Conservation (phyloP, 2,888 invertebrate species). For the Troides helena region DNA sequence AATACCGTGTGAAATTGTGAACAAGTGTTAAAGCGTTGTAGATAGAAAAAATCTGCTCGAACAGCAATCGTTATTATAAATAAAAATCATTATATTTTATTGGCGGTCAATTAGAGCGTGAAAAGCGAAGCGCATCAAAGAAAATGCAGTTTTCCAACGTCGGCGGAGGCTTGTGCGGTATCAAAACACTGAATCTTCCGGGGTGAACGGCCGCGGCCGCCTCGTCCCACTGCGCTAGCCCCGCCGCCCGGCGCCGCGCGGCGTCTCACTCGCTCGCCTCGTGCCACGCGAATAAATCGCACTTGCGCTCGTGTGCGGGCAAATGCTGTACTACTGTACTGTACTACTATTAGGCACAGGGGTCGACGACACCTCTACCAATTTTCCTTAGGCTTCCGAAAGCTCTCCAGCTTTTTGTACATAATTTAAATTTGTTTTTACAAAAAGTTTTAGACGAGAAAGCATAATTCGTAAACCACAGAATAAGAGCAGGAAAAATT, state of each 20-base stretch:
- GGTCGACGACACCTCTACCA: slow-evolving; percentile 71
- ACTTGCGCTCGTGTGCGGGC: slow-evolving; percentile 61
- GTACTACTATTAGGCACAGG: slow-evolving; percentile 73
- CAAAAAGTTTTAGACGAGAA: not conserved
- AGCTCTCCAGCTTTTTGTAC: slow-evolving; percentile 20
- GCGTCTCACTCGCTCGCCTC: slow-evolving; percentile 53
- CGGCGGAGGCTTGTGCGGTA: slow-evolving; percentile 71
- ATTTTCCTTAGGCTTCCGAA: slow-evolving; percentile 54
- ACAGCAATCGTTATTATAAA: not conserved
- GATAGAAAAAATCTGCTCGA: too few relatives aligned
- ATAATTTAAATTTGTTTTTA: not conserved
- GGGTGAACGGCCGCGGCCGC: slow-evolving; percentile 72
- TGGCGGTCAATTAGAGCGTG: slow-evolving; percentile 70
- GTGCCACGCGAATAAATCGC: slow-evolving; percentile 67
- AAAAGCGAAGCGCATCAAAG: slow-evolving; percentile 75
- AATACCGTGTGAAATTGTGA: too few relatives aligned
- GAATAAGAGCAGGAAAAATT: too few relatives aligned
- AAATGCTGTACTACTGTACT: slow-evolving; percentile 68
- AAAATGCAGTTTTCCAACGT: slow-evolving; percentile 77
- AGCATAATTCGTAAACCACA: too few relatives aligned
- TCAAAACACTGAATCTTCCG: slow-evolving; percentile 81
- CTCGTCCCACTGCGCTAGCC: slow-evolving; percentile 60
- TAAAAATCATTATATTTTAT: slow-evolving; percentile 35
- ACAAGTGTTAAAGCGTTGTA: too few relatives aligned
- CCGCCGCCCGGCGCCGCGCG: slow-evolving; percentile 47